phyloP scores from a whole-genome alignment of 2,888 invertebrate species.

The Heliconius hortense region DNA sequence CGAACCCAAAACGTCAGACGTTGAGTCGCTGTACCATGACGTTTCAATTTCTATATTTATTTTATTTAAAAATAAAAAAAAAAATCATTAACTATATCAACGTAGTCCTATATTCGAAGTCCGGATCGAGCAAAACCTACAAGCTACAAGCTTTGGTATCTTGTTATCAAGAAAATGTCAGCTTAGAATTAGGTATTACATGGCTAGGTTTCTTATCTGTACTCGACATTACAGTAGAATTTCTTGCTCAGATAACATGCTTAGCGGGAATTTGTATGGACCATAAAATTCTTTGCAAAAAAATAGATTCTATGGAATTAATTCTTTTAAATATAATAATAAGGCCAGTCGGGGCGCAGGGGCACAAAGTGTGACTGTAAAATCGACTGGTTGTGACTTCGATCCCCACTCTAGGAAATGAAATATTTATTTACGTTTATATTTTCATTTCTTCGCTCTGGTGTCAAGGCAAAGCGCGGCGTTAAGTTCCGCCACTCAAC shows the following conservation, averaged over 20 bases:
- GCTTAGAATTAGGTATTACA: conserved; percentile 3
- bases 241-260: not conserved
- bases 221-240: not conserved
- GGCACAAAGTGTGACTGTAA: too few species aligned
- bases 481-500: too few species aligned
- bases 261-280: not conserved
- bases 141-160: not conserved
- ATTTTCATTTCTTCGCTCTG: too few species aligned
- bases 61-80: not conserved
- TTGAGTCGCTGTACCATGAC: too few species aligned
- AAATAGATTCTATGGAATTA: not conserved
- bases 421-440: too few species aligned
- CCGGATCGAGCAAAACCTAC: not conserved
- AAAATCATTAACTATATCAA: not conserved
- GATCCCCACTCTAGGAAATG: too few species aligned
- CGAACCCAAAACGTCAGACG: too few species aligned
- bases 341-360: too few species aligned
- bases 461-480: too few species aligned
- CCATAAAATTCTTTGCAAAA: not conserved
- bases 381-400: too few species aligned
- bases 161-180: conserved; percentile 1
- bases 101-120: not conserved
- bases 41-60: not conserved
- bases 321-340: not conserved
- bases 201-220: not conserved